Conservation (phyloP, 2,113 vertebrate genomes). For the Sebastes fasciatus region DNA sequence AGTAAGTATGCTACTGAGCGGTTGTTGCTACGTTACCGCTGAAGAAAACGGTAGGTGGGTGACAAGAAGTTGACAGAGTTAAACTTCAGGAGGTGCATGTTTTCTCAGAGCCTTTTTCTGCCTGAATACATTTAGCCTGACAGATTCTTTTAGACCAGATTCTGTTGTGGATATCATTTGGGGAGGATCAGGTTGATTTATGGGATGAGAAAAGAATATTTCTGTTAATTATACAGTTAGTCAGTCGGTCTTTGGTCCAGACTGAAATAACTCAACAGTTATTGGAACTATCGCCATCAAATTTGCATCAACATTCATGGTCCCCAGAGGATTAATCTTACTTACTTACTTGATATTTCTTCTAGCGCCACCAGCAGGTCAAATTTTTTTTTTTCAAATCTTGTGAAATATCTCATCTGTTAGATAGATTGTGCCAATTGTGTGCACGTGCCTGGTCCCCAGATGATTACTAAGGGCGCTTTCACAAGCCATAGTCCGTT, state of each 20-base stretch:
- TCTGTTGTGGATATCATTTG: not conserved
- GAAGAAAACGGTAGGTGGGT: slow-evolving; percentile 44
- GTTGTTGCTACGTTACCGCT: slow-evolving; percentile 69
- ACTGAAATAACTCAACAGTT: not conserved
- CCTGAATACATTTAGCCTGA: slow-evolving; percentile 7
- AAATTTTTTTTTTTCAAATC: too few relatives aligned
- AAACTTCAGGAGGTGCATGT: slow-evolving; percentile 50
- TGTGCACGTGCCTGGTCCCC: too few relatives aligned
- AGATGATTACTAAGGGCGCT: too few relatives aligned
- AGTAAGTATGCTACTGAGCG: slow-evolving; percentile 57
- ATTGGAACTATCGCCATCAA: not conserved
- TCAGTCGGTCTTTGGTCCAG: not conserved
- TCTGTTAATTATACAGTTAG: not conserved
- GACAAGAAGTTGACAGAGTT: slow-evolving; percentile 64
- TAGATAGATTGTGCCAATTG: not conserved
- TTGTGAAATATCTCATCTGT: not conserved
- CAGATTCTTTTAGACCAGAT: slow-evolving; percentile 16
- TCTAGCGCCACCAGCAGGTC: not conserved
- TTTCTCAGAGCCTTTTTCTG: slow-evolving; percentile 39
- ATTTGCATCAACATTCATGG: not conserved
- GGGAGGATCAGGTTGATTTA: not conserved
- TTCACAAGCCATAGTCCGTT: too few relatives aligned
- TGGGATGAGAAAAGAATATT: not conserved
- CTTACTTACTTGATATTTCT: not conserved
- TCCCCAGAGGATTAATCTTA: not conserved